Evolutionary conservation across 2,113 vertebrate genomes (phyloP).

Genomic region (Cebidichthys violaceus): DNA sequence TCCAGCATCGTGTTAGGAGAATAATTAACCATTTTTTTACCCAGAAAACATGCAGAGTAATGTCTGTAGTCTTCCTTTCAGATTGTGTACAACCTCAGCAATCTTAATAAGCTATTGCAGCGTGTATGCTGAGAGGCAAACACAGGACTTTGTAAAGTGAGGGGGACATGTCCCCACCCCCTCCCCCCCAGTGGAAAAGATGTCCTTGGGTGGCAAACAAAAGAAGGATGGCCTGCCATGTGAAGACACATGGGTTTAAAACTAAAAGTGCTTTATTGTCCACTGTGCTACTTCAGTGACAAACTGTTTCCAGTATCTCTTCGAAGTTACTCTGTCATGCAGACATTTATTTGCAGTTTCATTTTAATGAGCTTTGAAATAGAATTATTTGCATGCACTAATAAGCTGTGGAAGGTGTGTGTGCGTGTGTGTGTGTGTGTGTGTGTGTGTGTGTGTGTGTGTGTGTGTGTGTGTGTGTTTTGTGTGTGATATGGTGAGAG

Average conservation of each 20-base stretch:
- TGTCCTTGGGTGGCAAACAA: background rate
- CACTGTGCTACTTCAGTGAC: background rate
- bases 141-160: background rate
- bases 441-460: conserved; percentile 3
- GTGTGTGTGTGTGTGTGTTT: conserved; percentile 3
- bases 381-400: conserved; percentile 25
- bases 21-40: background rate
- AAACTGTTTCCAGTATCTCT: conserved; percentile 2
- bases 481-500: conserved; percentile 15
- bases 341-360: conserved; percentile 28
- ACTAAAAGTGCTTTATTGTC: background rate
- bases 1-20: background rate
- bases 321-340: conserved; percentile 5
- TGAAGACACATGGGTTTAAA: background rate
- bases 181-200: background rate
- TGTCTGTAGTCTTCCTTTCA: background rate
- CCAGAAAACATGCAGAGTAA: background rate
- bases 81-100: background rate
- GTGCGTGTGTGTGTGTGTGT: conserved; percentile 8
- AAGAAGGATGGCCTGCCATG: background rate
- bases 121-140: background rate
- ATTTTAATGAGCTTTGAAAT: conserved; percentile 48
- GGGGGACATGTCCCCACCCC: background rate
- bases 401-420: conserved; percentile 23
- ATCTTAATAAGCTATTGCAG: background rate